A percentile compares a stretch with the other conserved stretches of the same genome.
Evolutionary conservation across 1,140 invertebrate species (phyloP).

Genomic region (Danaus melanippus): DNA sequence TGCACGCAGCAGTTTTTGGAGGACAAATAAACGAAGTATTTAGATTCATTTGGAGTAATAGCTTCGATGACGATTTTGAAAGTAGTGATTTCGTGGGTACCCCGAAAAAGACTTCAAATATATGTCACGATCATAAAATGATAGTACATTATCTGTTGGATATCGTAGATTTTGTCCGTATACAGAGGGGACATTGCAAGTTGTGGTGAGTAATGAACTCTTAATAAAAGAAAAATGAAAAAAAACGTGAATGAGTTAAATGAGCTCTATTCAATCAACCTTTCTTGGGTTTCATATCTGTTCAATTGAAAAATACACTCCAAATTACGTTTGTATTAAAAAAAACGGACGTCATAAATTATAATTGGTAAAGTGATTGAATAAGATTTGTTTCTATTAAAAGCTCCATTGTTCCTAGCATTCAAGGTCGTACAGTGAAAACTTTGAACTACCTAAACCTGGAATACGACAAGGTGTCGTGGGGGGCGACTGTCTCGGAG

Average conservation of each 20-base stretch:
- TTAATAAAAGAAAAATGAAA: background rate
- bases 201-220: slow-evolving; percentile 26
- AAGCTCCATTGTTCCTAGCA: too few species aligned
- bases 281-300: too few species aligned
- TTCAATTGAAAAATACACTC: too few species aligned
- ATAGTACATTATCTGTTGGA: slow-evolving; percentile 49
- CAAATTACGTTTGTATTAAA: too few species aligned
- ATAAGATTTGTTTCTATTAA: too few species aligned
- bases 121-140: slow-evolving; percentile 41
- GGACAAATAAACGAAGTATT: slow-evolving; percentile 52
- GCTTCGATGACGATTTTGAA: slow-evolving; percentile 30
- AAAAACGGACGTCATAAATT: too few species aligned
- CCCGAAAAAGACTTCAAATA: slow-evolving; percentile 11
- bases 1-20: slow-evolving; percentile 30
- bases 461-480: slow-evolving; percentile 52
- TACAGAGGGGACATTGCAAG: slow-evolving; percentile 44
- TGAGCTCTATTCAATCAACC: too few species aligned
- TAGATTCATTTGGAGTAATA: slow-evolving; percentile 42
- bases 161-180: slow-evolving; percentile 46
- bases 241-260: too few species aligned
- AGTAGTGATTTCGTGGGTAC: slow-evolving; percentile 22
- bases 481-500: slow-evolving; percentile 49
- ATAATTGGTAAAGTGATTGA: too few species aligned
- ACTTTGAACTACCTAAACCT: slow-evolving; percentile 40
- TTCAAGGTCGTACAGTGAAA: slow-evolving; percentile 16